Evolutionary conservation across 2,888 invertebrate genomes (phyloP).

Genomic region (Steinernema carpocapsae): DNA sequence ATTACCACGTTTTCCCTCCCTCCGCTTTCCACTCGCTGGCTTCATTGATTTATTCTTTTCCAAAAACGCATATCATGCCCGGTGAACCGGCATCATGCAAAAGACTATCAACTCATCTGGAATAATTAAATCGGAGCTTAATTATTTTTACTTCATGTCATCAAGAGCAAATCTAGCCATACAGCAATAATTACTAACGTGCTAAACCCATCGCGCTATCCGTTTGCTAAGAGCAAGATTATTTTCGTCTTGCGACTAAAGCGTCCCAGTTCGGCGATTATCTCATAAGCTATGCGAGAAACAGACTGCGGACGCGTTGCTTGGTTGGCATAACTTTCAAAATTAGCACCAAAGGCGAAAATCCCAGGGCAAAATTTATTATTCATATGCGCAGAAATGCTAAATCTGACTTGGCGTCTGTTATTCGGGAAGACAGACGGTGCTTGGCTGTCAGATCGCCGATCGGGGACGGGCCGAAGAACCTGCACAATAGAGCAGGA

Average conservation of each 20-base stretch:
- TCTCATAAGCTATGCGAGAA: conserved; percentile 27
- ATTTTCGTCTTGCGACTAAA: not conserved
- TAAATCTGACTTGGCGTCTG: not conserved
- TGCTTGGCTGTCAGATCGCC: not conserved
- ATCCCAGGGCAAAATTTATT: conserved; percentile 9
- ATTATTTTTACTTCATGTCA: not conserved
- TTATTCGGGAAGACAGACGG: not conserved
- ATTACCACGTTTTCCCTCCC: not conserved
- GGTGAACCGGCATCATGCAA: not conserved
- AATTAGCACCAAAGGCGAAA: conserved; percentile 23
- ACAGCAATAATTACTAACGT: conserved; percentile 26
- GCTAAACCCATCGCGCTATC: not conserved
- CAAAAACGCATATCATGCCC: conserved; percentile 1
- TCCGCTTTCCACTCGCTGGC: not conserved
- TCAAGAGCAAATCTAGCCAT: conserved; percentile 24
- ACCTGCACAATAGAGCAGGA: not conserved
- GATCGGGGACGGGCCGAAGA: too few species aligned
- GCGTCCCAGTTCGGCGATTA: conserved; percentile 4
- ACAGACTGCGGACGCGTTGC: conserved; percentile 5
- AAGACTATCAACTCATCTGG: conserved; percentile 30
- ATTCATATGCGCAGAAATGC: conserved; percentile 16
- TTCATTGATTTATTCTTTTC: not conserved
- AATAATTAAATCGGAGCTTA: conserved; percentile 25
- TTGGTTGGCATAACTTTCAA: conserved; percentile 21
- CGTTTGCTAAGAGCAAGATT: too few species aligned